Base-by-base conservation (phyloP, 1,140 invertebrate species). In the Drosophila nannoptera region DNA sequence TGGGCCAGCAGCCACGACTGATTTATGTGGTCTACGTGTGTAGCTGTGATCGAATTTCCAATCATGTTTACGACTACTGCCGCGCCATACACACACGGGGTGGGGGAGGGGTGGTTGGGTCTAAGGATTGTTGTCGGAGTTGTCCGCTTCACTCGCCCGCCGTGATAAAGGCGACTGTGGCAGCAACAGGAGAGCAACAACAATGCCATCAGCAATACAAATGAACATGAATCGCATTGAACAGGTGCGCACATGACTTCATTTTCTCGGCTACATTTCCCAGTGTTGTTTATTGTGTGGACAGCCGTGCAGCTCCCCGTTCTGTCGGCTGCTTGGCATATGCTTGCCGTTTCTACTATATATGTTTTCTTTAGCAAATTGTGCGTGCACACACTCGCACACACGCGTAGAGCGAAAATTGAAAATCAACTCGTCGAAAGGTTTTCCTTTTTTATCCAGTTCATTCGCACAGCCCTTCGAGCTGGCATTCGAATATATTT, bases 41-140 rank as follows among this genome's bases (percentile, higher is more conserved):
- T 81, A 86, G 81, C 81, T 86, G 81, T 86, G 81, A 86, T 86
- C 81, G 81, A 86, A 86, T 86, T 86, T 86, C 82, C 81, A 86
- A 86, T 86, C 81, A 86, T 86, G 81, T 86, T 86, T 86, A 86
- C 76, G 61, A 58, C 62, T 67, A 78, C 42, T 22, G 22, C 22
- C 22, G 59, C 59, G 40, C 50, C 36, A 75, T 46, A 69, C 46
- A 61, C 35, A 58, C 56, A 62, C 36, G 0, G 7, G 16, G 22
- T 22, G 22, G 22, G 22, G 22, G 22, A 22, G 22, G 22, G 22
- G 22, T 1, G 22, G 22, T 22, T 2, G 1, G 22, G 22, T 22
- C 22, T 22, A 22, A 22, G 22, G 22, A 22, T 22, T 22, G 22
- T 22, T 36, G 50, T 62, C 38, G 59, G 56, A 84, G 73, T 80